These are phyloP conservation scores for Brenthis hecate DNA, from an alignment of 2,888 invertebrate species.

Conservation along the genomic window DNA sequence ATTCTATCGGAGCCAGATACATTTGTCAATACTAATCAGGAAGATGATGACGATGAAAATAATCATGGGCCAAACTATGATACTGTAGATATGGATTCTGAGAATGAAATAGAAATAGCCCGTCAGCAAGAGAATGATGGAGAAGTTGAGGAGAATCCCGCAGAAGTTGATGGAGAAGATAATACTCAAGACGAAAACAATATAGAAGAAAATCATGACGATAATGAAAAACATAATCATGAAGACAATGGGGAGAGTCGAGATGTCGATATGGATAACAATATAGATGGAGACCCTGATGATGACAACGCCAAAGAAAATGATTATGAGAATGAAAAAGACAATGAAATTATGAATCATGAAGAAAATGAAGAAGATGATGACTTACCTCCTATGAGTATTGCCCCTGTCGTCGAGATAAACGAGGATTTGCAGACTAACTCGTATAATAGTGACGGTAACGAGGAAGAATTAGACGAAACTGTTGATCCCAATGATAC, in stretches of 20 bases:
- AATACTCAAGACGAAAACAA: slow-evolving; percentile 50
- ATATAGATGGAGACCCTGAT: slow-evolving; percentile 49
- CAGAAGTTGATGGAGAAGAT: slow-evolving; percentile 50
- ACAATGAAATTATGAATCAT: slow-evolving; percentile 51
- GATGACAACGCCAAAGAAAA: slow-evolving; percentile 46
- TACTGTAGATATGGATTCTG: slow-evolving; percentile 77
- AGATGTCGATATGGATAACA: slow-evolving; percentile 45
- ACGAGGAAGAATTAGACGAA: slow-evolving; percentile 62
- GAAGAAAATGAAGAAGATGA: slow-evolving; percentile 68
- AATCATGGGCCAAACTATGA: slow-evolving; percentile 70
- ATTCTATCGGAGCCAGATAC: slow-evolving; percentile 74
- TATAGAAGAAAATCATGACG: slow-evolving; percentile 51
- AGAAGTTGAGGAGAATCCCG: slow-evolving; percentile 51
- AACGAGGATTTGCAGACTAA: slow-evolving; percentile 73
- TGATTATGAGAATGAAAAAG: slow-evolving; percentile 53
- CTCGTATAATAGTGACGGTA: slow-evolving; percentile 62
- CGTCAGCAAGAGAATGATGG: slow-evolving; percentile 59
- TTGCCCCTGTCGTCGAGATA: slow-evolving; percentile 72
- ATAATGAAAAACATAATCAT: slow-evolving; percentile 46
- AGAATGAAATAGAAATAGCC: slow-evolving; percentile 78
- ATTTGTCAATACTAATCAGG: slow-evolving; percentile 56
- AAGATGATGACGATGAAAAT: slow-evolving; percentile 54
- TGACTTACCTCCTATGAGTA: slow-evolving; percentile 57
- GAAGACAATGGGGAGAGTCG: slow-evolving; percentile 53
- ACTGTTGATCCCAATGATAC: slow-evolving; percentile 56